Conservation (phyloP, 2,797 vertebrate genomes). For the Pterois miles region DNA sequence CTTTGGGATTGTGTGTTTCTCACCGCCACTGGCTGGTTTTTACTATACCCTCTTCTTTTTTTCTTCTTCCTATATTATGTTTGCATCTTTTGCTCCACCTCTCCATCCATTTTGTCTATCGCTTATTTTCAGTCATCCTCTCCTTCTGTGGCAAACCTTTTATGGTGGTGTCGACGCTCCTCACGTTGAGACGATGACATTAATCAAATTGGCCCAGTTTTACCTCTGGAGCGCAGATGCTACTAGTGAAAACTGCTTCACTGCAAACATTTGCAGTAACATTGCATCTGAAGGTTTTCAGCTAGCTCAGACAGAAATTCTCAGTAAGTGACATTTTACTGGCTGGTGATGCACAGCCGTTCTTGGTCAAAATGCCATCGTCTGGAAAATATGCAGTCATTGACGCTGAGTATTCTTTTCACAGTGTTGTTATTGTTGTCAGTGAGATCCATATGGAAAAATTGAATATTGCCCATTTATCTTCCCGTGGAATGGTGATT, state of each 20-base stretch:
- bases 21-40: conserved; percentile 1
- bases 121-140: background rate
- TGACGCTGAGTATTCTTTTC: conserved; percentile 4
- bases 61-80: background rate
- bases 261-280: too few relatives aligned
- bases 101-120: background rate
- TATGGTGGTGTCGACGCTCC: conserved; percentile 32
- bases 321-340: conserved; percentile 54
- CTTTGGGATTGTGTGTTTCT: conserved; percentile 31
- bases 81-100: background rate
- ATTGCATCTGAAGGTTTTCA: conserved; percentile 24
- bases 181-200: conserved; percentile 61
- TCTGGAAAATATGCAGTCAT: conserved; percentile 11
- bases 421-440: conserved; percentile 30
- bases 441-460: conserved; percentile 45
- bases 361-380: conserved; percentile 37
- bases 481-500: conserved; percentile 61
- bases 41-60: background rate
- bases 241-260: conserved; percentile 27
- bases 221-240: conserved; percentile 28
- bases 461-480: conserved; percentile 69
- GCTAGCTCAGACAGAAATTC: conserved; percentile 30
- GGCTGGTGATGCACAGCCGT: conserved; percentile 13
- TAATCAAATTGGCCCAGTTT: conserved; percentile 77
- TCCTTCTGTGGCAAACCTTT: conserved; percentile 27